Conservation (phyloP, 2,888 invertebrate species). For the Rotaria magnacalcarata region DNA sequence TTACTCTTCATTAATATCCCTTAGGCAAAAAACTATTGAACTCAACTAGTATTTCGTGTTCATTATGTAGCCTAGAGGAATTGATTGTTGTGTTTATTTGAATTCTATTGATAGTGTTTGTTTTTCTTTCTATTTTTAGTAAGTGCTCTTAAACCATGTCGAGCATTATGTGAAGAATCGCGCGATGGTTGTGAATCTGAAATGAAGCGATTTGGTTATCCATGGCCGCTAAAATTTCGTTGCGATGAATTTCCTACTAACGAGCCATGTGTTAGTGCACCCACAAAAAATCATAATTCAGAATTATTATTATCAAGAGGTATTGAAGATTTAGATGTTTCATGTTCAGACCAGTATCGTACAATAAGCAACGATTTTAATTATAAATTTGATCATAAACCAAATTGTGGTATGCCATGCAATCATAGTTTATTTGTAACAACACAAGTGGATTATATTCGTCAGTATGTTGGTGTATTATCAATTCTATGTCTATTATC, state of each 20-base stretch:
- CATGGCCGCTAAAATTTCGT: conserved; percentile 94
- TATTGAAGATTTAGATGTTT: neutral
- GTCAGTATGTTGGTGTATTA: conserved; percentile 70
- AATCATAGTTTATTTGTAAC: conserved; percentile 39
- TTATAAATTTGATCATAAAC: neutral
- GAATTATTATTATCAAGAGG: neutral
- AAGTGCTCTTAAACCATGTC: conserved; percentile 65
- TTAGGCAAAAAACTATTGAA: no score
- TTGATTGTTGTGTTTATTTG: no score
- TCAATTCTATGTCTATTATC: conserved; percentile 70
- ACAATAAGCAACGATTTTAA: neutral
- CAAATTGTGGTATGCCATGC: conserved; percentile 45
- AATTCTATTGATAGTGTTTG: no score
- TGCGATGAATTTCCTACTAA: conserved; percentile 68
- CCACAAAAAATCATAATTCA: neutral
- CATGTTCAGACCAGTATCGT: conserved; percentile 14
- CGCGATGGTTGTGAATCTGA: conserved; percentile 85
- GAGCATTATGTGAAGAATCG: conserved; percentile 81
- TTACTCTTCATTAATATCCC: no score
- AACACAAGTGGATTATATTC: conserved; percentile 48
- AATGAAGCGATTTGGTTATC: conserved; percentile 80
- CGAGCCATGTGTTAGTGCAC: neutral
- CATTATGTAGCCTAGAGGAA: no score
- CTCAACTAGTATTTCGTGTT: no score
- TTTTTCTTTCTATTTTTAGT: neutral